Evolutionary conservation across 2,113 vertebrate species (phyloP).

Genomic region (Cyanistes caeruleus): DNA sequence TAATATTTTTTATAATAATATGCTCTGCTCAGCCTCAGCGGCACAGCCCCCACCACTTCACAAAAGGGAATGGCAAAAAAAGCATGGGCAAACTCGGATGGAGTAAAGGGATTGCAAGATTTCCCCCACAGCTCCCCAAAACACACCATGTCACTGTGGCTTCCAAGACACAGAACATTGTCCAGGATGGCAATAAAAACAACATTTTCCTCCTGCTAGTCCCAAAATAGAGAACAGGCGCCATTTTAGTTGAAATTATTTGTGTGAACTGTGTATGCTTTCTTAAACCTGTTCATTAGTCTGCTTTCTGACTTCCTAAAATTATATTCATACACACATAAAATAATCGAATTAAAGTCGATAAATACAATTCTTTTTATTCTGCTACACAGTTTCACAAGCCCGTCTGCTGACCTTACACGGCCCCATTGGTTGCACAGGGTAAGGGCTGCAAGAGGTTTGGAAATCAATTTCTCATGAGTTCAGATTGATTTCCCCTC

Average conservation of each 20-base stretch:
- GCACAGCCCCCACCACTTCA: fast-evolving
- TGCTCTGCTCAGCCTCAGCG: not conserved
- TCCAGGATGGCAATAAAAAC: not conserved
- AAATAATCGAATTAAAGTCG: fast-evolving
- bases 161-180: fast-evolving
- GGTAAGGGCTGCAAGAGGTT: not conserved
- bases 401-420: not conserved
- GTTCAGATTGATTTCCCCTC: not conserved
- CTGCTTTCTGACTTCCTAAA: not conserved
- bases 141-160: fast-evolving
- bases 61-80: not conserved
- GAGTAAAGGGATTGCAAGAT: not conserved
- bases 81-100: fast-evolving
- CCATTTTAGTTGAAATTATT: not conserved
- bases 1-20: too few relatives aligned
- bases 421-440: not conserved
- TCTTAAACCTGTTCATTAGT: not conserved
- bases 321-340: fast-evolving
- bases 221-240: not conserved
- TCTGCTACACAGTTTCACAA: not conserved
- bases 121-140: not conserved
- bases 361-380: not conserved
- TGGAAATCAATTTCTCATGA: not conserved
- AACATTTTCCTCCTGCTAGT: not conserved
- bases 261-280: fast-evolving